Conservation (phyloP, 2,797 vertebrate genomes). For the Scolopax bukidnonensis region DNA sequence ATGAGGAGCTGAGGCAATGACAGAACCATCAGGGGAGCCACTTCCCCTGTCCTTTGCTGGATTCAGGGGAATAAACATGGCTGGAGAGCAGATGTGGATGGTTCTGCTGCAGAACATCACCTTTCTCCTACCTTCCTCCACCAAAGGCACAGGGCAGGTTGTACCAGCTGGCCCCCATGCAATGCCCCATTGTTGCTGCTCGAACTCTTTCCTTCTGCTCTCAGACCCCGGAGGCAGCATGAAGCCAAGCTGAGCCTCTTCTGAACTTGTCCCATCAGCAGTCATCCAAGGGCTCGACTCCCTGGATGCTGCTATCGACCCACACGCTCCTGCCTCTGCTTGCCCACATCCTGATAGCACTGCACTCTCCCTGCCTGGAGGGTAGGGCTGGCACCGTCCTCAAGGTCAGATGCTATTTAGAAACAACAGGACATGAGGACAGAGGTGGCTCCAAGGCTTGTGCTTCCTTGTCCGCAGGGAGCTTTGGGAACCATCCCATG, state of each 20-base stretch:
- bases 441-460: background rate
- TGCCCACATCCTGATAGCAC: background rate
- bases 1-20: background rate
- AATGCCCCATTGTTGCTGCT: fast-evolving
- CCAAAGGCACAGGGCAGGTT: background rate
- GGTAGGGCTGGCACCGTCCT: background rate
- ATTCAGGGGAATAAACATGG: fast-evolving
- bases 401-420: background rate
- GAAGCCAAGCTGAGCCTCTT: fast-evolving
- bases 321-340: background rate
- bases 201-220: background rate
- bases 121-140: background rate
- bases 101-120: background rate
- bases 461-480: background rate
- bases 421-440: background rate
- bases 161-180: background rate
- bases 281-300: background rate
- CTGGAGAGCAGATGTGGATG: background rate
- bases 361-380: background rate
- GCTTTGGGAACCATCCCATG: background rate
- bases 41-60: background rate
- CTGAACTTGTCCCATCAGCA: background rate
- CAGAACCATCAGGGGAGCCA: background rate
- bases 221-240: background rate
- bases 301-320: background rate